A percentile compares a stretch with the other conserved stretches of the same genome.
Conservation (phyloP, 2,113 vertebrate genomes). For the Chelonoidis abingdonii region DNA sequence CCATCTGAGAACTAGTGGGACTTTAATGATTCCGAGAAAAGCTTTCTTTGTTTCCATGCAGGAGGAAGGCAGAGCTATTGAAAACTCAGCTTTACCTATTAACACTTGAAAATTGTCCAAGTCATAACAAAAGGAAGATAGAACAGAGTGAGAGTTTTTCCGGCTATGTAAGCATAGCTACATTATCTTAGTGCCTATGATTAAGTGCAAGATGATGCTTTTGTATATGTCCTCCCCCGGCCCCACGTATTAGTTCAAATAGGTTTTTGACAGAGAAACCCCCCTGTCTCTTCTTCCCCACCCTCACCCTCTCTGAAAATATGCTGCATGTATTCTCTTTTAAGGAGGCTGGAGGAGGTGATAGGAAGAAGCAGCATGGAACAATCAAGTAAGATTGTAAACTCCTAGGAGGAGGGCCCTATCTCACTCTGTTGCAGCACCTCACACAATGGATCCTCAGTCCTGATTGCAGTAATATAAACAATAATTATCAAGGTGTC, state of each 20-base stretch:
- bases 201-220: not conserved
- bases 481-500: not conserved
- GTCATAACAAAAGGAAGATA: not conserved
- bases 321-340: not conserved
- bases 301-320: not conserved
- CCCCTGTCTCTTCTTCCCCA: not conserved
- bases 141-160: conserved; percentile 1
- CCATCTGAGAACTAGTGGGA: not conserved
- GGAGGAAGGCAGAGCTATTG: not conserved
- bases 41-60: not conserved
- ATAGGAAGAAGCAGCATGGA: not conserved
- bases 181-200: not conserved
- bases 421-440: not conserved
- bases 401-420: too few relatives aligned
- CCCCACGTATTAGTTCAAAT: not conserved
- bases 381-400: not conserved
- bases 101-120: conserved; percentile 26
- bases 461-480: fast-evolving
- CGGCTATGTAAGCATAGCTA: not conserved
- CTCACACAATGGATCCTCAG: fast-evolving
- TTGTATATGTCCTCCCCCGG: not conserved
- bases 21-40: not conserved
- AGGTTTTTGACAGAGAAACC: not conserved
- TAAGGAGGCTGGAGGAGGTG: not conserved
- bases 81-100: not conserved